Evolutionary conservation across 1,140 invertebrate genomes (phyloP).

Genomic region (Macrosteles quadrilineatus): DNA sequence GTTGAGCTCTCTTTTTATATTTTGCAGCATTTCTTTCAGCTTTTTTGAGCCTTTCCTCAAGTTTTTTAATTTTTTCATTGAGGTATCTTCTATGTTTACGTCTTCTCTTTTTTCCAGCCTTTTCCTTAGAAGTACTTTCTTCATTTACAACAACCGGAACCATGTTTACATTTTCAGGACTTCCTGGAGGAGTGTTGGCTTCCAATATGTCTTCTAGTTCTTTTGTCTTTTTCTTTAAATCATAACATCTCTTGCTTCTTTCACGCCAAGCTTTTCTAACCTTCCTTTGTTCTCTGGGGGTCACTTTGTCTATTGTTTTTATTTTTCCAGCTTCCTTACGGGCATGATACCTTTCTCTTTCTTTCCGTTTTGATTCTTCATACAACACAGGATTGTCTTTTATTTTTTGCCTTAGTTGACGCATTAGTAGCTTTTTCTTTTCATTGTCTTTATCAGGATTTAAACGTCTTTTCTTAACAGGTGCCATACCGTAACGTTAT

Average conservation of each 20-base stretch:
- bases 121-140: neutral
- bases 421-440: too few relatives aligned
- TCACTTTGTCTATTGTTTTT: neutral
- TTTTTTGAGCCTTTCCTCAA: constrained; percentile 3
- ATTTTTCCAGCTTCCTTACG: neutral
- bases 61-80: constrained; percentile 10
- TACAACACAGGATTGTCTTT: too few relatives aligned
- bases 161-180: neutral
- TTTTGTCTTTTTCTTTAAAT: constrained; percentile 6
- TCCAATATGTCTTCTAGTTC: constrained; percentile 9
- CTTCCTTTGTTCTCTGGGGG: neutral
- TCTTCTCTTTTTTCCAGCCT: constrained; percentile 15
- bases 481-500: neutral
- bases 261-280: neutral
- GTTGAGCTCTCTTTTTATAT: constrained; percentile 8
- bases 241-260: constrained; percentile 6
- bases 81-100: constrained; percentile 7
- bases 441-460: constrained; percentile 7
- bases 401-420: too few relatives aligned
- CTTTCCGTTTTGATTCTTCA: too few relatives aligned
- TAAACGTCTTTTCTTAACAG: neutral
- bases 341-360: too few relatives aligned
- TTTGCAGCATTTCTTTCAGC: too few relatives aligned
- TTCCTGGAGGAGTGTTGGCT: neutral
- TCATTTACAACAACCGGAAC: neutral